Evolutionary conservation across 1,140 invertebrate genomes (phyloP).

Genomic region (Gryon sp.): DNA sequence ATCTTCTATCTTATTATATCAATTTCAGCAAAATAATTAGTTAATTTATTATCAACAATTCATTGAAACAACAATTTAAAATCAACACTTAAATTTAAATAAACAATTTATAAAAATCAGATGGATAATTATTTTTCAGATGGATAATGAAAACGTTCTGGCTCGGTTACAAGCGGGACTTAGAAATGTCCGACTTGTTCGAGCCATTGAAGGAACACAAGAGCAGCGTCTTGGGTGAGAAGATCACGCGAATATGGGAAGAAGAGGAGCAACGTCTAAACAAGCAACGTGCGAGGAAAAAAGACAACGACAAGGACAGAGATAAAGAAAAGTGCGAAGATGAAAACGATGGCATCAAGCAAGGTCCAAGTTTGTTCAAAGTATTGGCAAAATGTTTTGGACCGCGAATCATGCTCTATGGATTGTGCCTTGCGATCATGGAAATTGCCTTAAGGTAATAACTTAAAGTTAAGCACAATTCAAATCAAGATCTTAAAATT

Average conservation of each 20-base stretch:
- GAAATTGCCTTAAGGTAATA: constrained; percentile 81
- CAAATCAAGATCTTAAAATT: too few species aligned
- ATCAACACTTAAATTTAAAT: too few species aligned
- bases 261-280: constrained; percentile 65
- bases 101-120: too few species aligned
- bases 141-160: constrained; percentile 85
- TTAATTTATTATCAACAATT: too few species aligned
- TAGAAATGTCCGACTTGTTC: constrained; percentile 85
- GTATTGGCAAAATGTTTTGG: constrained; percentile 81
- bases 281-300: constrained; percentile 53
- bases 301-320: constrained; percentile 45
- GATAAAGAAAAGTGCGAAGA: constrained; percentile 33
- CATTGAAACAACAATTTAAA: too few species aligned
- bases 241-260: constrained; percentile 73
- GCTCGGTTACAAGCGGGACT: constrained; percentile 84
- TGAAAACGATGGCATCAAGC: constrained; percentile 64
- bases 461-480: not conserved
- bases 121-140: constrained; percentile 75
- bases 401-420: constrained; percentile 77
- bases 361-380: constrained; percentile 80
- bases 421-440: constrained; percentile 77
- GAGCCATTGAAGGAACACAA: constrained; percentile 82
- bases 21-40: too few species aligned
- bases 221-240: constrained; percentile 78
- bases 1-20: too few species aligned